Conservation (phyloP, 2,888 invertebrate species). For the Tenthredo scrophulariae region DNA sequence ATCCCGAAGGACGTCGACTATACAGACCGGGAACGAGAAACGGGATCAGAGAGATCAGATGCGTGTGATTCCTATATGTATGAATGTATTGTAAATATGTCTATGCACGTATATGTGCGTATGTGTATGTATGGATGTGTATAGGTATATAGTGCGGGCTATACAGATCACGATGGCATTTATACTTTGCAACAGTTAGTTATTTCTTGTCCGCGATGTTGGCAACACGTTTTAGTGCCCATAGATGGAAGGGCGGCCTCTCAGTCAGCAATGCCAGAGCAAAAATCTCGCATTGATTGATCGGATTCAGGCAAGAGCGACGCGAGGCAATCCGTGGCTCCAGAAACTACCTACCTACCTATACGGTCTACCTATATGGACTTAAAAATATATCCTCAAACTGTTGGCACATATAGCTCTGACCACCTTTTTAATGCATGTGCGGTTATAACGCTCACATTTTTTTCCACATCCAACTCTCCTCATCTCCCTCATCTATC, state of each 20-base stretch:
- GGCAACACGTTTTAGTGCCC: constrained; percentile 74
- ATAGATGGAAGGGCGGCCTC: constrained; percentile 72
- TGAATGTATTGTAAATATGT: neutral
- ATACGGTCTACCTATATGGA: constrained; percentile 66
- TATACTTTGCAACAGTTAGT: constrained; percentile 71
- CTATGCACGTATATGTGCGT: neutral
- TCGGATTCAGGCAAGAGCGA: constrained; percentile 66
- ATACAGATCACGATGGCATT: constrained; percentile 63
- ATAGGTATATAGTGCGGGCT: constrained; percentile 49
- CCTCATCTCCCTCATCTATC: constrained; percentile 43
- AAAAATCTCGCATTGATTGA: constrained; percentile 75
- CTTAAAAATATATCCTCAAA: constrained; percentile 64
- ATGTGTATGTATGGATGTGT: constrained; percentile 6
- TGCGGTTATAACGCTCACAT: constrained; percentile 64
- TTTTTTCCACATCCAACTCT: constrained; percentile 47
- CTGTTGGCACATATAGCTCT: constrained; percentile 58
- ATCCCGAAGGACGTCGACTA: constrained; percentile 7
- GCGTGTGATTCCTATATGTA: neutral
- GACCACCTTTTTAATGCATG: constrained; percentile 67
- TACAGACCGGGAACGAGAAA: neutral
- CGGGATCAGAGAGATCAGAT: neutral
- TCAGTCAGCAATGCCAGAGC: constrained; percentile 64
- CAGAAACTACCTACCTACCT: constrained; percentile 63
- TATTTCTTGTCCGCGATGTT: constrained; percentile 73
- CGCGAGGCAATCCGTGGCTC: constrained; percentile 29